These are phyloP conservation scores for Halisarca cf. caerulea DNA, from an alignment of 37 sponge, comb jelly and placozoan genomes.

Conservation along the genomic window DNA sequence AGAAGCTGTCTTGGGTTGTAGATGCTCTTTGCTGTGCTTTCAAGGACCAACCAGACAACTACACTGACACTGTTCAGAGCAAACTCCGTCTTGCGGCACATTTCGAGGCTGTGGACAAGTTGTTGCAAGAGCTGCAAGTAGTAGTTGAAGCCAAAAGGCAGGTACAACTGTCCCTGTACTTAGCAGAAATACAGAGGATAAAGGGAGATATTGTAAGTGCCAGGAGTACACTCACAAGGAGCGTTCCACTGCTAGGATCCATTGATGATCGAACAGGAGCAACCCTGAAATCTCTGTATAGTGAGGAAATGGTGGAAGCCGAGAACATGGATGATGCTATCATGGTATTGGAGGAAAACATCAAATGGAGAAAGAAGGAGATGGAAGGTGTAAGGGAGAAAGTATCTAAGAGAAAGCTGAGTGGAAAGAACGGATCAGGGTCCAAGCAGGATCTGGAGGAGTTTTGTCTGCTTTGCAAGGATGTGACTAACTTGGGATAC, in stretches of 20 bases:
- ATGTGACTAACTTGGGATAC: slow-evolving; percentile 10
- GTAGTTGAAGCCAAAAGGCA: background rate
- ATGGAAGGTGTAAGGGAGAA: background rate
- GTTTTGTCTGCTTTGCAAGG: background rate
- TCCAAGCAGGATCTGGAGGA: background rate
- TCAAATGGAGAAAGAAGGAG: background rate
- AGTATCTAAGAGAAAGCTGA: background rate
- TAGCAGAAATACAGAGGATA: background rate
- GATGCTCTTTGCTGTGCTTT: background rate
- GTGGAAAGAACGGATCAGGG: background rate
- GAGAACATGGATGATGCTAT: background rate
- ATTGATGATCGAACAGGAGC: no score
- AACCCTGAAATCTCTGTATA: background rate
- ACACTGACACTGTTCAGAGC: background rate
- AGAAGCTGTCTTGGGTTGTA: background rate
- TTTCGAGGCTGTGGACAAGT: background rate
- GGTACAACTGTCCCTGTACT: background rate
- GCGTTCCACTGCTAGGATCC: background rate
- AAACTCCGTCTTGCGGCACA: background rate
- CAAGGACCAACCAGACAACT: background rate
- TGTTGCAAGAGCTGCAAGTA: background rate
- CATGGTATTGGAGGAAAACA: background rate
- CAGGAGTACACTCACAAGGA: background rate
- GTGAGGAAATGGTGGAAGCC: background rate
- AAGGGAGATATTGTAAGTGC: background rate